Conservation (phyloP, 2,797 vertebrate genomes). For the Pseudomugil tenellus region DNA sequence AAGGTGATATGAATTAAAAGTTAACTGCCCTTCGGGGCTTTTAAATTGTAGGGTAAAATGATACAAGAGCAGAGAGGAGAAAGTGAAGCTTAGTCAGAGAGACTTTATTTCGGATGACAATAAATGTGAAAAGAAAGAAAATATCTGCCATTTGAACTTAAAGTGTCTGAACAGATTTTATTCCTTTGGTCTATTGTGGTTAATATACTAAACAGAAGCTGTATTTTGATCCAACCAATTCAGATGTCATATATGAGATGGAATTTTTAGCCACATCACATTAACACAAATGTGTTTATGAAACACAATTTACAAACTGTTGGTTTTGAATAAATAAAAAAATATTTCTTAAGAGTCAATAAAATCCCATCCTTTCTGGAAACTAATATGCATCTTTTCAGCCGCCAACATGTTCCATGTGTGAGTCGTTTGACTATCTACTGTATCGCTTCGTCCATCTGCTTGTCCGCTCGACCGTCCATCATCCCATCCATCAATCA, state of each 20-base stretch:
- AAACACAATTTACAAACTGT: not conserved
- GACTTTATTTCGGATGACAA: constrained; percentile 8
- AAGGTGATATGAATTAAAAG: constrained; percentile 78
- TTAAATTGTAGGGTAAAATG: constrained; percentile 62
- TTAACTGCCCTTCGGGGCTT: constrained; percentile 76
- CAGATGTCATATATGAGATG: constrained; percentile 4
- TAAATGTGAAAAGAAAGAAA: not conserved
- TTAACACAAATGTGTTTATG: not conserved
- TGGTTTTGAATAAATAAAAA: not conserved
- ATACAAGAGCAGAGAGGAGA: constrained; percentile 37
- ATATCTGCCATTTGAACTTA: not conserved
- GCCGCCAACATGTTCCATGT: constrained; percentile 33
- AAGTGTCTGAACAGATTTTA: not conserved
- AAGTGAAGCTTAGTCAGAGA: constrained; percentile 15
- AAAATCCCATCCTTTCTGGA: constrained; percentile 1
- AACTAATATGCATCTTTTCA: constrained; percentile 13
- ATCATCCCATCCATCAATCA: constrained; percentile 82
- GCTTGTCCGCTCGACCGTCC: constrained; percentile 64
- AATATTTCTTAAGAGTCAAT: not conserved
- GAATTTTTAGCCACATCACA: not conserved
- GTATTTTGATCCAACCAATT: not conserved
- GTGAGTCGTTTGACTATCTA: constrained; percentile 44
- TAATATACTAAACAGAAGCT: not conserved
- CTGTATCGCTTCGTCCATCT: constrained; percentile 62
- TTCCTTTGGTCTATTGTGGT: not conserved